Evolutionary conservation across 35 echinoderm and acorn worm genomes (phyloP), one percentile per base, ranked within the genome.

Genomic region (Lytechinus variegatus): DNA sequence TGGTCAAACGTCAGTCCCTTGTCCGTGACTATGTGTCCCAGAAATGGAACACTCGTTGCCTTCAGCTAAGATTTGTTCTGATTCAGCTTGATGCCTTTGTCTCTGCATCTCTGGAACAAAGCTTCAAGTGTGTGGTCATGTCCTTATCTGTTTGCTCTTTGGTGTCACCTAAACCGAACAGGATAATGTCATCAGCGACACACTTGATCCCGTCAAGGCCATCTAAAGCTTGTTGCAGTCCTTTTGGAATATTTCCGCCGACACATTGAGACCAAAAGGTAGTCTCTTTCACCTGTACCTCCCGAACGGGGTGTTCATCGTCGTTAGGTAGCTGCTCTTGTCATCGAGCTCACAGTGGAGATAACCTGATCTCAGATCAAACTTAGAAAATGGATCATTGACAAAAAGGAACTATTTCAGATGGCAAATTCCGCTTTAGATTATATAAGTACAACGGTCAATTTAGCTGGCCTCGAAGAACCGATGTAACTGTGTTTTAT

Each of bases 141-240:
- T 52, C 89, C 33, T n/a, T 86, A 10, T 87, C 96, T 52, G 95
- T 94, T 27, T 96, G 94, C 92, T 96, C 95, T n/a, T 61, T 86
- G 24, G 92, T 97, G 27, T 95, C 58, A 52, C 87, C 97, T 55
- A 19, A 52, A 54, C 95, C 94, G 33, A 87, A 95, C 12, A 96
- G 90, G 21, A 96, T 94, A 86, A 95, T 97, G 91, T 95, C 97
- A 54, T 94, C 95, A 87, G 95, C 71, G 5, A 96, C 89, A 87
- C 19, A 87, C 52, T 54, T 4, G 10, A 56, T 92, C 27, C 52
- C 58, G 4, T 94, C 86, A 3, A 96, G n/a, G 2, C 95, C 95
- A 93, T 58, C 87, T 28, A 96, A 24, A 8, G 89, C 6, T 44
- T 93, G 51, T 55, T 93, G 89, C 6, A 92, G 54, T 55, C 52